Evolutionary conservation across 1,140 invertebrate species (phyloP), one percentile per base, ranked within the genome.

Genomic region (Drosophila asahinai): DNA sequence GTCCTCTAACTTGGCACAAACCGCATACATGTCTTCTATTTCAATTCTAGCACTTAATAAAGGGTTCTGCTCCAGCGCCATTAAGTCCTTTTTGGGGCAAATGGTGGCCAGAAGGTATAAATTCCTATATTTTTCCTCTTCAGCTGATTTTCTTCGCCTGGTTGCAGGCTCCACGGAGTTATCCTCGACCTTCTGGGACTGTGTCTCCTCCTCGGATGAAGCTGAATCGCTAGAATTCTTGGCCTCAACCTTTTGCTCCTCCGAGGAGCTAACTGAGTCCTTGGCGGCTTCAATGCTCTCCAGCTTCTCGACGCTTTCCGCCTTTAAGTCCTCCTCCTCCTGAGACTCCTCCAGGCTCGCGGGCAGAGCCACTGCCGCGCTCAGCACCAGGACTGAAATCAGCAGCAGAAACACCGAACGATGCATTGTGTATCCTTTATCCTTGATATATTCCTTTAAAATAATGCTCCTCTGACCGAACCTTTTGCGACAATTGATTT

Each of bases 11-110:
- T 25, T 1, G 0, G 17, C 17, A 67, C 67, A 71, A 30, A 68
- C 7, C 9, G n/a, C 40, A 17, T 68, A 71, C 40, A 68, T 55
- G 7, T 68, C 40, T 11, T 0, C 0, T 11, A 71, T 71, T 68
- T 68, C 22, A 11, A 71, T 68, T 30, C 14, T 9, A 4, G 0
- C 3, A 25, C 9, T 8, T 17, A 71, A 17, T 19, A 8, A 17
- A 9, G 30, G 12, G 1, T 22, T 19, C 8, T 57, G 1, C 14
- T 71, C 67, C 33, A 71, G 36, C 1, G n/a, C 1, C 14, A 9
- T 54, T 2, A 54, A 27, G 12, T 71, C 36, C 36, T 33, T 33
- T 1, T 43, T 3, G 8, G 67, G 67, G 42, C 67, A 71, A 55
- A 71, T 68, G n/a, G 19, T 30, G 40, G 67, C 62, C 2, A 70